Base-by-base conservation (phyloP, 2,888 invertebrate genomes). In the Neoitamus cyanurus region DNA sequence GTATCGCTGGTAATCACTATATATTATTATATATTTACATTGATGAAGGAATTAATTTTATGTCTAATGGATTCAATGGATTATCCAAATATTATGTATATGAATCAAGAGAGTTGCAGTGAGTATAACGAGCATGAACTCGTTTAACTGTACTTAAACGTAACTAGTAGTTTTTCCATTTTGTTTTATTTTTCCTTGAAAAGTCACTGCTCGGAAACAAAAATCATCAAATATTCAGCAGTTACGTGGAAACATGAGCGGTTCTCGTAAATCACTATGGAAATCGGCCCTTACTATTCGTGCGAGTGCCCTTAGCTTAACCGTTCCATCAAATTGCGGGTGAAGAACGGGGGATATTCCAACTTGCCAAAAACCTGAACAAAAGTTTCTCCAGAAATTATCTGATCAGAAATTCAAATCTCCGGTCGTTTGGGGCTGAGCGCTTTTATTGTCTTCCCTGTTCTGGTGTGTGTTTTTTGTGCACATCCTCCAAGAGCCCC, bases 341-440 rank as follows among this genome's bases (percentile, higher is more conserved):
- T 34, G 42, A 70, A 70, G 70, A 34, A 70, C 70, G 30, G 7
- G 30, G 34, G 31, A 70, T 30, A 70, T 31, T 58, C 58, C 9
- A 28, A 77, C n/a, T 77, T 77, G 77, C 42, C 77, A 77, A 77
- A 73, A 73, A 77, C 77, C 42, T 77, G 77, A 77, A 77, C 77
- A 77, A 77, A 77, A 77, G 77, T 77, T 77, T 46, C 77, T 77
- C 28, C 11, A 31, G 28, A 77, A 42, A 58, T 46, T 42, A 80
- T 80, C 80, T 68, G 34, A 80, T 80, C 68, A 58, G 80, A 80
- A 80, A 80, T 80, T 58, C 68, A 80, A 80, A 80, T 80, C 58
- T 13, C 42, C 75, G 20, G 34, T 58, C 20, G 31, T 68, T 80
- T 80, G 34, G 34, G 80, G 30, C 15, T 36, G 20, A 80, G 20